Evolutionary conservation across 2,113 vertebrate species (phyloP).

Genomic region (Prinia subflava): DNA sequence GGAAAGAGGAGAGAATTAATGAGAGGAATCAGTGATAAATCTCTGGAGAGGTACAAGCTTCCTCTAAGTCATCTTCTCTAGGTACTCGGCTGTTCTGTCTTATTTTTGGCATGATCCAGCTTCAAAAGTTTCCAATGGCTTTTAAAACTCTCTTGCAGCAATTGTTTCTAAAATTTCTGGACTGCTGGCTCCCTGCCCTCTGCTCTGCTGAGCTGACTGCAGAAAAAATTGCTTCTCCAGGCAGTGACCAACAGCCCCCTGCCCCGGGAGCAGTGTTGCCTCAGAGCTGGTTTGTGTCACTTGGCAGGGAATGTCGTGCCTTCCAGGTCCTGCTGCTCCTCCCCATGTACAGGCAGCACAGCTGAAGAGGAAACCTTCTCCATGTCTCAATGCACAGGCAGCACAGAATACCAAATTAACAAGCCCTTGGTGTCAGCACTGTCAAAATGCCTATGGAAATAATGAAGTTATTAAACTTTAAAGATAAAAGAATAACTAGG

Average conservation of each 20-base stretch:
- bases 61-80: neutral
- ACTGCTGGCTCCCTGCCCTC: neutral
- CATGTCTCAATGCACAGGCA: neutral
- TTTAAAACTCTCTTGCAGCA: neutral
- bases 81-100: neutral
- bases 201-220: neutral
- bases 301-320: rapidly evolving
- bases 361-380: neutral
- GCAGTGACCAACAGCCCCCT: neutral
- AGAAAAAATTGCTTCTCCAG: neutral
- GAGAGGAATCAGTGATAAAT: neutral
- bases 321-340: neutral
- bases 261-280: neutral
- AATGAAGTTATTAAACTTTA: neutral
- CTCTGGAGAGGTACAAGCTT: neutral
- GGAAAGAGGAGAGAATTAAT: neutral
- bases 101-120: neutral
- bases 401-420: neutral
- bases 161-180: neutral
- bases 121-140: neutral
- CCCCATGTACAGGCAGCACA: neutral
- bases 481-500: neutral
- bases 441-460: neutral
- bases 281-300: neutral
- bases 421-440: neutral